phyloP scores from a whole-genome alignment of 2,113 vertebrate genomes.

The Motacilla tschutschensis region DNA sequence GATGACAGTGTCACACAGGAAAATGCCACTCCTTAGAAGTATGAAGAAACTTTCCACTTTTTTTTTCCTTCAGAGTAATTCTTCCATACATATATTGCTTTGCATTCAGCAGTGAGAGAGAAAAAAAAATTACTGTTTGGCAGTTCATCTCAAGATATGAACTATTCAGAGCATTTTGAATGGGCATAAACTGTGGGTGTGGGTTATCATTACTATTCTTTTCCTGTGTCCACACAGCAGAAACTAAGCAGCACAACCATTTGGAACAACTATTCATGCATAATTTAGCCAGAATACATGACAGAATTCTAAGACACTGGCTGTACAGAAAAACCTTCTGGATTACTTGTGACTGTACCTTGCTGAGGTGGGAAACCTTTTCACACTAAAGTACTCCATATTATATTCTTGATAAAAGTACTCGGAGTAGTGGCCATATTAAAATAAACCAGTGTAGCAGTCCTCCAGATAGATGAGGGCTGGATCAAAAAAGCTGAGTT shows the following conservation, averaged over 20 bases:
- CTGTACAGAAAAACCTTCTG: neutral
- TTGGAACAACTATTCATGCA: neutral
- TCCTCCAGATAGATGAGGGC: neutral
- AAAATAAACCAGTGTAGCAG: neutral
- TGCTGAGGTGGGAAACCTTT: neutral
- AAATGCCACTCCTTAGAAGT: neutral
- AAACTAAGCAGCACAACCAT: neutral
- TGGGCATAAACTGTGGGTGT: neutral
- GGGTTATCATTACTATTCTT: neutral
- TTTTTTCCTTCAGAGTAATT: neutral
- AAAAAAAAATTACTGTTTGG: neutral
- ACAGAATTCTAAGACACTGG: neutral
- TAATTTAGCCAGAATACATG: neutral
- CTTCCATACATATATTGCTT: neutral
- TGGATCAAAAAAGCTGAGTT: neutral
- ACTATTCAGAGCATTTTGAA: neutral
- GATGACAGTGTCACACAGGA: neutral
- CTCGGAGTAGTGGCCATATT: neutral
- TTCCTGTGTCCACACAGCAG: neutral
- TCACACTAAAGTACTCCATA: neutral
- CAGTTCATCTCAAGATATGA: neutral
- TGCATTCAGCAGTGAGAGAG: neutral
- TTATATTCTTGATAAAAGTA: neutral
- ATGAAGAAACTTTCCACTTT: neutral
- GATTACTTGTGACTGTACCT: neutral